Evolutionary conservation across 2,888 invertebrate species (phyloP), one percentile per base, ranked within the genome.

Genomic region (Phytoseiulus persimilis): DNA sequence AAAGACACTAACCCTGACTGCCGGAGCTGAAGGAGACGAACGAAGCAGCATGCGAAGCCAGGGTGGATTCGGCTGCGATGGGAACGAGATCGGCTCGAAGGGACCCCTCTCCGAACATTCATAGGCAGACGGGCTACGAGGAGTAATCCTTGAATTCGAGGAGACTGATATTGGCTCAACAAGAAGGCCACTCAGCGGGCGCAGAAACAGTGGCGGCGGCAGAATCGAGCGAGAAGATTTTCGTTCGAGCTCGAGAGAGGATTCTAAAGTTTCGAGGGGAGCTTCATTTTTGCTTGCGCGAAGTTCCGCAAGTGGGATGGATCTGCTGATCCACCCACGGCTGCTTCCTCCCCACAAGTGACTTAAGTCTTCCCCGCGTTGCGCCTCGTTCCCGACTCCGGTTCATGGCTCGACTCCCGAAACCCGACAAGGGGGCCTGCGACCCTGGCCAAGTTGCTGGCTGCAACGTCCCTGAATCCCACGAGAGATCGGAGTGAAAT

Each of bases 151-250:
- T 65, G 65, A 65, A 65, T 23, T 65, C 65, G 65, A 65, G 65
- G 65, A 65, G 65, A 65, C 65, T 65, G 65, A 65, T 65, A 65
- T 65, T 65, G 65, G 65, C 65, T 65, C 65, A 65, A 65, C 65
- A 65, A 65, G 65, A 65, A 65, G 65, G 18, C 65, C 65, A 65
- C 65, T 65, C 65, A 65, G 65, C 65, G 18, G 28, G 65, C 65
- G 28, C 23, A 65, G 65, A 3, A 39, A n/a, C 46, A 14, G 46
- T 11, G 46, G 14, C 65, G 18, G 65, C 65, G 65, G 65, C 65
- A 65, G 18, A 65, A 65, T 65, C 65, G 18, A 65, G 65, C 65
- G 65, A 28, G 65, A 65, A 65, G 65, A 65, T 65, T 65, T 18
- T 65, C 65, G 65, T 65, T 65, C 65, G 65, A 18, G 65, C 18